phyloP scores from a whole-genome alignment of 2,797 vertebrate genomes.

The Borostomias antarcticus region DNA sequence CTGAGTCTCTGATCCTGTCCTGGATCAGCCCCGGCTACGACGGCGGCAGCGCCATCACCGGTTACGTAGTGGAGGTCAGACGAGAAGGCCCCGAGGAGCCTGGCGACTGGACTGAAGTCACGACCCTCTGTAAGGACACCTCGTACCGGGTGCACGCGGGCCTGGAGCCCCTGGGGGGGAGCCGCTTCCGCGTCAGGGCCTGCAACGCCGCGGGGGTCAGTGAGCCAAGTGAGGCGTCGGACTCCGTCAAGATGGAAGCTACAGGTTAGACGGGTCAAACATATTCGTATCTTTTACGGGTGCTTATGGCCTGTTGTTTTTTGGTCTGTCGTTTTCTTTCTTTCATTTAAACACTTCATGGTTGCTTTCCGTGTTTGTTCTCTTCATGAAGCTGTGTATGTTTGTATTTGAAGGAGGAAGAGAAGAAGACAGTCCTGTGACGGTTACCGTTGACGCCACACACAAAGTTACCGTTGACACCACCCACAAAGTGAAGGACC shows the following conservation, averaged over 20 bases:
- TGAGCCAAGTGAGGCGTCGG: constrained; percentile 72
- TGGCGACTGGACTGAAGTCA: constrained; percentile 65
- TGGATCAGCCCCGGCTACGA: constrained; percentile 82
- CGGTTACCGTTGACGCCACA: constrained; percentile 64
- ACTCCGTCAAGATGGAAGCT: constrained; percentile 66
- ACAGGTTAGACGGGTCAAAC: constrained; percentile 50
- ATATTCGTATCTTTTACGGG: too few relatives aligned
- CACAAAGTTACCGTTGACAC: constrained; percentile 75
- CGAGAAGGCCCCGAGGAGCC: constrained; percentile 33
- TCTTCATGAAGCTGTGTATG: not conserved
- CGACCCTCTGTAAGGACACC: constrained; percentile 70
- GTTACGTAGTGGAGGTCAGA: constrained; percentile 74
- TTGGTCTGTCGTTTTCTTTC: too few relatives aligned
- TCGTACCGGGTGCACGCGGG: constrained; percentile 67
- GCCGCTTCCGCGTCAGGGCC: constrained; percentile 77
- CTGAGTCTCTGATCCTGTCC: constrained; percentile 75
- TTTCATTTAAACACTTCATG: too few relatives aligned
- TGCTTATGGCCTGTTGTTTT: too few relatives aligned
- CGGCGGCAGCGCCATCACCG: constrained; percentile 75
- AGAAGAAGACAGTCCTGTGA: constrained; percentile 51
- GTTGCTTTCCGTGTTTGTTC: not conserved
- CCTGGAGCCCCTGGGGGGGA: constrained; percentile 66
- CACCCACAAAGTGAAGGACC: constrained; percentile 69
- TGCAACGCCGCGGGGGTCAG: constrained; percentile 74
- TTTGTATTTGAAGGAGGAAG: constrained; percentile 43